Conservation (phyloP, 1,140 invertebrate genomes). For the Pseudomyrmex pallidus region DNA sequence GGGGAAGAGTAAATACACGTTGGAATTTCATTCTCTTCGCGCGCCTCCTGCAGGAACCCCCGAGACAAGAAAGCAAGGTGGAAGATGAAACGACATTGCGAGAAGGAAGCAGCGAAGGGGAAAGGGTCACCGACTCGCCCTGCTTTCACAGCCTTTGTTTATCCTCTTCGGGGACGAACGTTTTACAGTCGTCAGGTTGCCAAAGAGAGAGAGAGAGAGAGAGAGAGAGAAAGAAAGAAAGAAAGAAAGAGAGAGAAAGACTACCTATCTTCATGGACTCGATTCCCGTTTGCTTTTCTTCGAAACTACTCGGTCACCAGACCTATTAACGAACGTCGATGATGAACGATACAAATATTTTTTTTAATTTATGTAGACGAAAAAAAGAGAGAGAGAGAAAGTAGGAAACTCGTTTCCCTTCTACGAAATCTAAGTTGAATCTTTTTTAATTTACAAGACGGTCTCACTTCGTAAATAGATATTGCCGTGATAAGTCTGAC, state of each 20-base stretch:
- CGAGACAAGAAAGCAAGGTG: constrained; percentile 54
- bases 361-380: constrained; percentile 28
- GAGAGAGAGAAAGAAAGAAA: not conserved
- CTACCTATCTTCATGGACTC: constrained; percentile 9
- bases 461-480: constrained; percentile 1
- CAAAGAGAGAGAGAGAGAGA: not conserved
- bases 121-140: constrained; percentile 42
- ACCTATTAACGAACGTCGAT: not conserved
- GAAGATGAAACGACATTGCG: constrained; percentile 57
- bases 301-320: not conserved
- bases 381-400: not conserved
- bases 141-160: constrained; percentile 70
- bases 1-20: constrained; percentile 63
- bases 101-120: constrained; percentile 29
- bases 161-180: constrained; percentile 46
- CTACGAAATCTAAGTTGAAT: constrained; percentile 1
- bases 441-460: not conserved
- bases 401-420: not conserved
- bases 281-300: constrained; percentile 23
- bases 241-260: not conserved
- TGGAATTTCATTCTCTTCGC: constrained; percentile 69
- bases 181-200: constrained; percentile 54
- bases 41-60: constrained; percentile 41
- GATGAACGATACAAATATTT: not conserved
- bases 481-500: constrained; percentile 25